phyloP scores from a whole-genome alignment of 2,888 invertebrate genomes.

The Pelosia muscerda region DNA sequence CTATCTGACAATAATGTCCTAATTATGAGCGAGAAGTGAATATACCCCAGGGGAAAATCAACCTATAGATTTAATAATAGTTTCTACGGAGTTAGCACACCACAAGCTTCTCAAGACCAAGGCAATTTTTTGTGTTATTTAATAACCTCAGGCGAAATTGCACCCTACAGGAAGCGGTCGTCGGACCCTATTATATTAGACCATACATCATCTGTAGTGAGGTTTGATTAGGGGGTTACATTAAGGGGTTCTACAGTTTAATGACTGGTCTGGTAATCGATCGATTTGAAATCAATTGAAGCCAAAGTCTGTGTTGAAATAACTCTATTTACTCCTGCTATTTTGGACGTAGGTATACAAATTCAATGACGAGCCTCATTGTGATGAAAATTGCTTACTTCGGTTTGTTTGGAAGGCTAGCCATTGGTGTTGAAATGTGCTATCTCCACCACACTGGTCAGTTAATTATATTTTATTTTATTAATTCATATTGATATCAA shows the following conservation, averaged over 20 bases:
- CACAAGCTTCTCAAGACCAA: not conserved
- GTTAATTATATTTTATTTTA: not conserved
- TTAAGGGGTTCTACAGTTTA: constrained; percentile 18
- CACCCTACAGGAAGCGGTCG: constrained; percentile 12
- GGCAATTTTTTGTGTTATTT: constrained; percentile 5
- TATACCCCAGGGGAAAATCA: not conserved
- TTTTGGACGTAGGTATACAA: no score
- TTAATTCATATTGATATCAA: no score
- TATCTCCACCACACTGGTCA: not conserved
- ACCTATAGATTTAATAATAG: not conserved
- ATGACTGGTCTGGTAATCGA: constrained; percentile 20
- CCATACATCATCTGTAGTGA: constrained; percentile 27
- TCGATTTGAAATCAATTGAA: constrained; percentile 21
- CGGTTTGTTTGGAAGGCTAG: not conserved
- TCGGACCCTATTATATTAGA: constrained; percentile 20
- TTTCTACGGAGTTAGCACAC: not conserved
- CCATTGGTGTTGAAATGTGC: not conserved
- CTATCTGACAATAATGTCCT: no score
- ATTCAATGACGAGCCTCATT: not conserved
- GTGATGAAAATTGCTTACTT: not conserved
- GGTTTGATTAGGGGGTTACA: constrained; percentile 19
- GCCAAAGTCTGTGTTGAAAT: not conserved
- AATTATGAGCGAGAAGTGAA: not conserved
- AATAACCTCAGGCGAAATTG: constrained; percentile 13
- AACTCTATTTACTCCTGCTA: not conserved